Evolutionary conservation across 2,797 vertebrate species (phyloP).

Genomic region (Scleropages formosus): DNA sequence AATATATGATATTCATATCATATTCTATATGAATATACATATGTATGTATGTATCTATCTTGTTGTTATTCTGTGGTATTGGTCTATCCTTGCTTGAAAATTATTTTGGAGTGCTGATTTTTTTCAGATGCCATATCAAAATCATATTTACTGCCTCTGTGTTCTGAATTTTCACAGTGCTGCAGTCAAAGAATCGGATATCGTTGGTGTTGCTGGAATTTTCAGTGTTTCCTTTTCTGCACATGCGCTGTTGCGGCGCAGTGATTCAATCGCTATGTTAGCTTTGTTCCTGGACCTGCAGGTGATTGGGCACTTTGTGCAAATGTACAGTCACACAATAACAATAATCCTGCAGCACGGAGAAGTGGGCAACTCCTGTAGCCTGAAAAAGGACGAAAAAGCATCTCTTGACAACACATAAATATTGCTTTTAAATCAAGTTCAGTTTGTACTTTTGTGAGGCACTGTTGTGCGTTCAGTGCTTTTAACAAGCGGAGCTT

Average conservation of each 20-base stretch:
- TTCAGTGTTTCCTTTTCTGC: too few relatives aligned
- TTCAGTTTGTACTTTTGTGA: conserved; percentile 46
- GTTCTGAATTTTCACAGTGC: conserved; percentile 35
- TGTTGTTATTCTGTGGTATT: too few relatives aligned
- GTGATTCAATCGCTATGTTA: too few relatives aligned
- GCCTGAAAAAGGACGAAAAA: background rate
- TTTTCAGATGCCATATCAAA: too few relatives aligned
- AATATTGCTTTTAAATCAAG: conserved; percentile 48
- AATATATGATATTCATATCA: too few relatives aligned
- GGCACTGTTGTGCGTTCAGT: background rate
- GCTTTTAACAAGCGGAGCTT: conserved; percentile 24
- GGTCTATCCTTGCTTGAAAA: too few relatives aligned
- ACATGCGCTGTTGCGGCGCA: too few relatives aligned
- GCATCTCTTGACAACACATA: conserved; percentile 29
- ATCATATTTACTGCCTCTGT: conserved; percentile 31
- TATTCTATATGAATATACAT: too few relatives aligned
- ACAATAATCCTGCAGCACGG: background rate
- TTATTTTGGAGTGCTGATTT: too few relatives aligned
- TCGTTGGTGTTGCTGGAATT: conserved; percentile 1
- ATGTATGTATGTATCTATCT: too few relatives aligned
- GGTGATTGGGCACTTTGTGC: conserved; percentile 1
- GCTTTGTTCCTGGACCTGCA: background rate
- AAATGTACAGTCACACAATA: conserved; percentile 15
- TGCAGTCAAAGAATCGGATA: conserved; percentile 25
- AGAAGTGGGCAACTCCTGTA: background rate